Conservation (phyloP, 2,888 invertebrate genomes). For the Harpalus rufipes region DNA sequence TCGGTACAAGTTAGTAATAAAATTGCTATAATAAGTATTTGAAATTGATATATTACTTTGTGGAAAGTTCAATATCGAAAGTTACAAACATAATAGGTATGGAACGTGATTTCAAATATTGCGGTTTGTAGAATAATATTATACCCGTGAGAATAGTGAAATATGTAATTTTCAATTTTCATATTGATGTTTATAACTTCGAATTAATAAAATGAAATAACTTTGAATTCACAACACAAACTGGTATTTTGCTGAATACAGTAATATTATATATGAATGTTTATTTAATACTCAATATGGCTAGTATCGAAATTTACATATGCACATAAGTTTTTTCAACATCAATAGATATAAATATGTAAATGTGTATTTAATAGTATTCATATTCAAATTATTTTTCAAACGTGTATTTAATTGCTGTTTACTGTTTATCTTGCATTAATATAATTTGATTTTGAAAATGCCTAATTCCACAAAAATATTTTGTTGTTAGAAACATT, state of each 20-base stretch:
- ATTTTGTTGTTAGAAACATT: too few relatives aligned
- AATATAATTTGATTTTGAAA: not conserved
- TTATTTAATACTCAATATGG: not conserved
- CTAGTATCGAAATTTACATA: not conserved
- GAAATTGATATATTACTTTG: too few relatives aligned
- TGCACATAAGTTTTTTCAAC: slow-evolving; percentile 2
- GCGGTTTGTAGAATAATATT: not conserved
- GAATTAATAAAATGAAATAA: not conserved
- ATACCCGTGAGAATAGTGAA: not conserved
- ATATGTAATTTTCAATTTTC: not conserved
- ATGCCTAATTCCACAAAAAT: not conserved
- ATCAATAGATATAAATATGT: not conserved
- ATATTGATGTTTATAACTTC: not conserved
- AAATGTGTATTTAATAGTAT: not conserved
- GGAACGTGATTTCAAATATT: not conserved
- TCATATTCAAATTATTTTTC: slow-evolving; percentile 4
- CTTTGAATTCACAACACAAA: not conserved
- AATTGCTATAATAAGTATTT: too few relatives aligned
- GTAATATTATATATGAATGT: not conserved
- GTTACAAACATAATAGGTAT: not conserved
- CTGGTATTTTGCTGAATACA: not conserved
- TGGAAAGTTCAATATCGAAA: too few relatives aligned
- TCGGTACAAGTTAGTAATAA: too few relatives aligned
- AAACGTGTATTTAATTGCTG: not conserved
- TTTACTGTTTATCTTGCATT: not conserved